Conservation (phyloP, 1,140 invertebrate species). For the Drosophila nikananu region DNA sequence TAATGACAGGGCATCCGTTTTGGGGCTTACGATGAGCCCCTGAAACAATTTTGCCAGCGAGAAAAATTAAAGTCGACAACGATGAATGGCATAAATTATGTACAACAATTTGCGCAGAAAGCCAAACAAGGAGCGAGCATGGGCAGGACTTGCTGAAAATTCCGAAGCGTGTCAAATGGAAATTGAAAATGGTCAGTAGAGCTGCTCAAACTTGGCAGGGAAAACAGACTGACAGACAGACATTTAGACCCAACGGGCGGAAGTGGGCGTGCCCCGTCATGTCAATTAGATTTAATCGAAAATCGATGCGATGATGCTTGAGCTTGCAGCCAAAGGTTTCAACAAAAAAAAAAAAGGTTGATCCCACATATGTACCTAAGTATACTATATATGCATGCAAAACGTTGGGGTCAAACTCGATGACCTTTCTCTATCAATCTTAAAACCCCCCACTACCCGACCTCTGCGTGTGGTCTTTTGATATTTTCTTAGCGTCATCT, state of each 20-base stretch:
- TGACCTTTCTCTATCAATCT: slow-evolving; percentile 9
- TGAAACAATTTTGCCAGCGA: slow-evolving; percentile 25
- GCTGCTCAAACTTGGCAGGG: slow-evolving; percentile 12
- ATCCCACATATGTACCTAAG: slow-evolving; percentile 39
- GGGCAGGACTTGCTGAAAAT: slow-evolving; percentile 34
- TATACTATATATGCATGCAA: slow-evolving; percentile 37
- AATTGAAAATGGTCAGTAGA: slow-evolving; percentile 50
- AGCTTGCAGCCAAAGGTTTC: slow-evolving; percentile 50
- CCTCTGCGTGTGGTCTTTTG: slow-evolving; percentile 38
- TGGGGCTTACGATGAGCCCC: slow-evolving; percentile 20
- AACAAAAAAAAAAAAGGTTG: slow-evolving; percentile 23
- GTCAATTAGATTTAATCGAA: slow-evolving; percentile 72
- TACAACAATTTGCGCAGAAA: slow-evolving; percentile 41
- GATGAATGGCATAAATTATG: slow-evolving; percentile 49
- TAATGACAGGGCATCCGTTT: slow-evolving; percentile 57
- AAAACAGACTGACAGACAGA: slow-evolving; percentile 17
- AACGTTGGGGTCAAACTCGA: slow-evolving; percentile 29
- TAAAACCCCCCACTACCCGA: not conserved
- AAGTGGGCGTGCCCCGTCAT: slow-evolving; percentile 29
- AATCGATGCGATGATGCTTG: slow-evolving; percentile 52
- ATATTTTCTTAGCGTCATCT: slow-evolving; percentile 50
- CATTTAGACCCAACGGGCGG: slow-evolving; percentile 3
- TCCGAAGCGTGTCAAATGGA: slow-evolving; percentile 48
- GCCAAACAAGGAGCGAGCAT: slow-evolving; percentile 14
- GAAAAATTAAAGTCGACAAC: slow-evolving; percentile 23